phyloP scores from a whole-genome alignment of 2,797 vertebrate species.

The Falco naumanni region DNA sequence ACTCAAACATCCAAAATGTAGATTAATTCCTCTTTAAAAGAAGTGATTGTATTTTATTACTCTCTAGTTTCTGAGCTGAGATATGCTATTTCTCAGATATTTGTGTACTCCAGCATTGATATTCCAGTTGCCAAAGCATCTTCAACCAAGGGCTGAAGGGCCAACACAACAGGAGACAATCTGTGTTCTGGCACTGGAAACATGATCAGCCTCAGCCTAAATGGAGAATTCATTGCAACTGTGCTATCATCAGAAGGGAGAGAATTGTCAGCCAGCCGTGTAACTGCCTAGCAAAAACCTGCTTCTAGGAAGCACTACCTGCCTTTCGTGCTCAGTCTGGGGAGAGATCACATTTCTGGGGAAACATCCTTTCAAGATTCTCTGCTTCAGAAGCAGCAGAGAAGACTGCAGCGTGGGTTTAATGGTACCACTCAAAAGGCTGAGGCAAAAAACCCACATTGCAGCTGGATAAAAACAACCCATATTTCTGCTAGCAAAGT shows the following conservation, averaged over 20 bases:
- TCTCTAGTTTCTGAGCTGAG: neutral
- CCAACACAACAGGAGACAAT: neutral
- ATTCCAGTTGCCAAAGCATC: neutral
- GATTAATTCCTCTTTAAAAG: neutral
- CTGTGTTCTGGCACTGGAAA: neutral
- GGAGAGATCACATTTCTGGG: neutral
- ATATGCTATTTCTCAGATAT: too few relatives aligned
- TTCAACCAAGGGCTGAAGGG: neutral
- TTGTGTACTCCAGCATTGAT: neutral
- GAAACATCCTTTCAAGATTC: neutral
- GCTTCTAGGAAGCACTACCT: neutral
- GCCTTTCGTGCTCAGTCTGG: neutral
- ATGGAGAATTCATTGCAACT: accelerated
- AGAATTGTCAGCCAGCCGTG: neutral
- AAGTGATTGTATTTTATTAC: neutral
- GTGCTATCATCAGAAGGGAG: neutral
- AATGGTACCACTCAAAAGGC: neutral
- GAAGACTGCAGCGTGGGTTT: neutral
- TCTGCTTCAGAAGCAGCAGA: neutral
- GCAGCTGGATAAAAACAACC: neutral
- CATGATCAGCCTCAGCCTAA: neutral
- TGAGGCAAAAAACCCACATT: neutral
- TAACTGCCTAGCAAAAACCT: neutral
- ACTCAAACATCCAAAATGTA: neutral
- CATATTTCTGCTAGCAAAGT: neutral